Base-by-base conservation (phyloP, 2,797 vertebrate species). In the Leucoraja ocellata region DNA sequence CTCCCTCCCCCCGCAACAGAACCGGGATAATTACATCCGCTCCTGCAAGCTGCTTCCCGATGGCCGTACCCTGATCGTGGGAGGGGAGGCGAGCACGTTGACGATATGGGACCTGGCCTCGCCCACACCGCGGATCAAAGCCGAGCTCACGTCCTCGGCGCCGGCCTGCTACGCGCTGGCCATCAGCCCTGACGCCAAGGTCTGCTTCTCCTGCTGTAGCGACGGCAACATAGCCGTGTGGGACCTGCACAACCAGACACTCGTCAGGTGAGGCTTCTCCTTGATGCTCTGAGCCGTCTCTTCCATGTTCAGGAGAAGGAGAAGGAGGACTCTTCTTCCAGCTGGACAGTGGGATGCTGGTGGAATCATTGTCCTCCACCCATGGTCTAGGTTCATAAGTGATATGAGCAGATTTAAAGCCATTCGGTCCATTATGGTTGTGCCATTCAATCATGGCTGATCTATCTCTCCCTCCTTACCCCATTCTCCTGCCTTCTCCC, bases 171-270 rank as follows among this genome's bases (percentile, higher is more conserved):
- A 96, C 94, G 96, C 96, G 25, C 95, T 96, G 93, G 96, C 96
- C 94, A 96, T 96, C 94, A 96, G 96, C 88, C 96, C 96, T 0
- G 96, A 96, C 95, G 96, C 96, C 95, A 96, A 96, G 94, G 96
- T 96, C 86, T 93, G 93, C 36, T 93, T 93, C 71, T 93, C 93
- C 84, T 93, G 93, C 36, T 93, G 93, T 18, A 93, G 93, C 14
- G 93, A 93, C 8, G 96, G 96, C 65, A 97, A 97, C 96, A 97
- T 97, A n/a, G 96, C 96, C 5, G 96, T 97, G 91, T 97, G 96
- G 96, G 96, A 97, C 94, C 94, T 97, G 93, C 96, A 97, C 95
- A 97, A 97, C 95, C 96, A 97, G 95, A 96, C 96, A 71, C 96
- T 97, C 0, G 96, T 97, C 93, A 96, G 96, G 96, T 97, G 5